Conservation (phyloP, 2,113 vertebrate genomes). For the Bungarus multicinctus region DNA sequence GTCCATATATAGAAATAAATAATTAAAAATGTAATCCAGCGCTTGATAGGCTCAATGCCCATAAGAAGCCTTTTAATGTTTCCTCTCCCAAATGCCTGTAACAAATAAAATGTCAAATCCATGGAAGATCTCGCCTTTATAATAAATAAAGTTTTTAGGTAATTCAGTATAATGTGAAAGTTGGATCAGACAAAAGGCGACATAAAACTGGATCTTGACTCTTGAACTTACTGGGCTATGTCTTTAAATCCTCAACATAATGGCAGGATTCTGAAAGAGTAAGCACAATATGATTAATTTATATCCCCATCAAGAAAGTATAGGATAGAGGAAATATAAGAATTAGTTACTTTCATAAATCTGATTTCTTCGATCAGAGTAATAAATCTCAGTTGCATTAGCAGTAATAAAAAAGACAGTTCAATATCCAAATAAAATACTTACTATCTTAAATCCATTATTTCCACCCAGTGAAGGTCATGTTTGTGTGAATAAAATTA, state of each 20-base stretch:
- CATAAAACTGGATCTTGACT: slow-evolving; percentile 3
- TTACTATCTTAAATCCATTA: slow-evolving; percentile 8
- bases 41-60: not conserved
- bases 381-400: not conserved
- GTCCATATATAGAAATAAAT: not conserved
- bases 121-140: not conserved
- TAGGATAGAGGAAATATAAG: not conserved
- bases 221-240: not conserved
- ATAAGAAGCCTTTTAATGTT: not conserved
- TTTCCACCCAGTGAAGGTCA: slow-evolving; percentile 1
- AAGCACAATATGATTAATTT: not conserved
- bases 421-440: slow-evolving; percentile 7
- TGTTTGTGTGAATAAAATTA: not conserved
- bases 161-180: not conserved
- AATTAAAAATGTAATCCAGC: not conserved
- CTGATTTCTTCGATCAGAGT: not conserved
- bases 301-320: slow-evolving; percentile 7
- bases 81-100: not conserved
- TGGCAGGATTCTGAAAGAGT: not conserved
- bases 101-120: not conserved
- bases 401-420: not conserved
- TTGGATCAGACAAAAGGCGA: not conserved
- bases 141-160: slow-evolving; percentile 6
- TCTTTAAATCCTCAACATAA: slow-evolving; percentile 1
- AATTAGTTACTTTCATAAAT: not conserved